Conservation (phyloP, 2,797 vertebrate species). For the Petrocephalus schoutedeni region DNA sequence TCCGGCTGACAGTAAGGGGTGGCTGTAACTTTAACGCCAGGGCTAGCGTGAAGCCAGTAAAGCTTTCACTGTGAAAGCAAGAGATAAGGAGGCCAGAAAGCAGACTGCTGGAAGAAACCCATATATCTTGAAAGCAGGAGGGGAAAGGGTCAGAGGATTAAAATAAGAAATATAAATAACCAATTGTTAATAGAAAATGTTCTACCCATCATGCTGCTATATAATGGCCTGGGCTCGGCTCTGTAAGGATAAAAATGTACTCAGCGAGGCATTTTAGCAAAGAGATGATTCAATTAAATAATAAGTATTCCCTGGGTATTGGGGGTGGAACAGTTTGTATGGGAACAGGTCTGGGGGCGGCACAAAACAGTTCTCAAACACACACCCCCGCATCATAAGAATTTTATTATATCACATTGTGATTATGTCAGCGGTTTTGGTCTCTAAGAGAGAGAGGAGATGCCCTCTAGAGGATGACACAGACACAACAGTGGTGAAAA, state of each 20-base stretch:
- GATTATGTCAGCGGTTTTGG: not conserved
- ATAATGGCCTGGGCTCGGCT: not conserved
- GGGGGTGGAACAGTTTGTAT: constrained; percentile 8
- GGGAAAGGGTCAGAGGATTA: not conserved
- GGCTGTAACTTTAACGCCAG: not conserved
- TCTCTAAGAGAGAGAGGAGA: constrained; percentile 17
- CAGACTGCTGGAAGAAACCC: not conserved
- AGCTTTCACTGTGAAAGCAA: not conserved
- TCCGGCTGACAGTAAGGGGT: not conserved
- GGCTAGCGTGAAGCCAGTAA: not conserved
- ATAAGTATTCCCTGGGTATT: not conserved
- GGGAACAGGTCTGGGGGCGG: not conserved
- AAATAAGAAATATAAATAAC: not conserved
- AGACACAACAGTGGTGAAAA: not conserved
- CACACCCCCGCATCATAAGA: not conserved
- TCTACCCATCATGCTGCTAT: not conserved
- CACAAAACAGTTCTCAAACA: not conserved
- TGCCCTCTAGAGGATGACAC: constrained; percentile 36
- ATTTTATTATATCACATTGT: not conserved
- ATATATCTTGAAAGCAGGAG: not conserved
- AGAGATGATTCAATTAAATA: constrained; percentile 5
- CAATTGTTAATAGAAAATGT: not conserved
- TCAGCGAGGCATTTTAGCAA: constrained; percentile 2
- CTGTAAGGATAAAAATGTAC: not conserved
- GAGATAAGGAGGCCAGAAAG: not conserved